phyloP scores from a whole-genome alignment of 2,797 vertebrate species.

The Poecilia picta region DNA sequence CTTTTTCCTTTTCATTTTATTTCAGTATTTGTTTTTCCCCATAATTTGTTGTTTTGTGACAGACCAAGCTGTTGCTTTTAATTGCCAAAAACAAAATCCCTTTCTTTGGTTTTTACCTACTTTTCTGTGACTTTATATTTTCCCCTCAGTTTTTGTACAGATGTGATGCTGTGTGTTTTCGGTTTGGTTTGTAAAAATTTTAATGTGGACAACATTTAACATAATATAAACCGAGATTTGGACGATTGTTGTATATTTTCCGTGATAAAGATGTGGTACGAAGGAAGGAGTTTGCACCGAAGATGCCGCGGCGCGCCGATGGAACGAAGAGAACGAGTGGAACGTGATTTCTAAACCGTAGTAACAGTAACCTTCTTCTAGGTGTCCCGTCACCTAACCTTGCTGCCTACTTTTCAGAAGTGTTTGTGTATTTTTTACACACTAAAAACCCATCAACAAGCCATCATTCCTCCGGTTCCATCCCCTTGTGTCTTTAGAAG shows the following conservation, averaged over 20 bases:
- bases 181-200: slow-evolving; percentile 79
- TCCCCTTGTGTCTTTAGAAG: slow-evolving; percentile 37
- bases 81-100: slow-evolving; percentile 65
- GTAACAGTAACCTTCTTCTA: slow-evolving; percentile 67
- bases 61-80: slow-evolving; percentile 65
- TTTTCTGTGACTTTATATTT: slow-evolving; percentile 55
- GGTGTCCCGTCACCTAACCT: slow-evolving; percentile 69
- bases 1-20: slow-evolving; percentile 52
- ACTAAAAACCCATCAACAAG: slow-evolving; percentile 51
- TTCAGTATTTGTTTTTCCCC: slow-evolving; percentile 64
- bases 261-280: slow-evolving; percentile 41
- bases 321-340: slow-evolving; percentile 15
- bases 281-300: slow-evolving; percentile 66
- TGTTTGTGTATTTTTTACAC: slow-evolving; percentile 74
- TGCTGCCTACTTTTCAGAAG: slow-evolving; percentile 80
- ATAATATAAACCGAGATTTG: slow-evolving; percentile 73
- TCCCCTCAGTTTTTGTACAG: slow-evolving; percentile 66
- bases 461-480: slow-evolving; percentile 47
- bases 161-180: slow-evolving; percentile 74
- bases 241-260: slow-evolving; percentile 72
- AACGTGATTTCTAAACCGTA: slow-evolving; percentile 56
- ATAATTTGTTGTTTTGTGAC: slow-evolving; percentile 67
- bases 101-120: slow-evolving; percentile 36
- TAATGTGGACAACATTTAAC: slow-evolving; percentile 80
- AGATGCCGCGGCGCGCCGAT: slow-evolving; percentile 57